Base-by-base conservation (phyloP, 2,113 vertebrate species). In the Macaca nemestrina region DNA sequence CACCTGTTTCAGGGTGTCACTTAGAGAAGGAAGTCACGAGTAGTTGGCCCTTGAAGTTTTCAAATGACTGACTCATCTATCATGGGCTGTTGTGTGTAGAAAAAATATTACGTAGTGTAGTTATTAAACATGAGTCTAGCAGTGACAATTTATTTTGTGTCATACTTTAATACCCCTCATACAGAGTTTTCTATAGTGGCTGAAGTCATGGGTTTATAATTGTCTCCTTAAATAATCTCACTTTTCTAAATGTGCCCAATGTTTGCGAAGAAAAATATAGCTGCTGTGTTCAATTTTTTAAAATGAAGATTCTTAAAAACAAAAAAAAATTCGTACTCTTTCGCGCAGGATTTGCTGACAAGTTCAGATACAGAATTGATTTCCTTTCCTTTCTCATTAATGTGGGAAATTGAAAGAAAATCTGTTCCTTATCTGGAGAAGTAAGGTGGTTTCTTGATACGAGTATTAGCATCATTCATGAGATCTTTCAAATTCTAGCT, bases 381-480 rank as follows among this genome's bases (percentile, higher is more conserved):
- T 96, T 83, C 18, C 40, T 79, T 96, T 88, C 9, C 45, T 75
- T 95, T 76, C 18, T 90, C 20, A 70, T 84, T 97, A 67, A 52
- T 68, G 7, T 35, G 82, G 32, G 9, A 76, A 90, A 86, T 80
- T 80, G 40, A 95, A 92, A 92, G 75, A 91, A 92, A 88, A 84
- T 76, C 3, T 93, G 2, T 93, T 50, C 57, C 48, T 93, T 93
- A 68, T 61, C 59, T 87, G 82, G 79, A 94, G 52, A 78, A 81
- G 35, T 38, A 43, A 50, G 9, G 13, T 92, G 6, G 6, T 94
- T 94, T 97, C 55, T 84, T 79, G 57, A 80, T 76, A 43, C 43
- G 32, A 27, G 22, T 20, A 14, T 90, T 78, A 43, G 81, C 11
- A 5, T 59, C 79, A 76, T 25, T 64, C 17, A 20, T 59, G 68